Base-by-base conservation (phyloP, 64 coral and sea anemone species). In the Orbicella faveolata region DNA sequence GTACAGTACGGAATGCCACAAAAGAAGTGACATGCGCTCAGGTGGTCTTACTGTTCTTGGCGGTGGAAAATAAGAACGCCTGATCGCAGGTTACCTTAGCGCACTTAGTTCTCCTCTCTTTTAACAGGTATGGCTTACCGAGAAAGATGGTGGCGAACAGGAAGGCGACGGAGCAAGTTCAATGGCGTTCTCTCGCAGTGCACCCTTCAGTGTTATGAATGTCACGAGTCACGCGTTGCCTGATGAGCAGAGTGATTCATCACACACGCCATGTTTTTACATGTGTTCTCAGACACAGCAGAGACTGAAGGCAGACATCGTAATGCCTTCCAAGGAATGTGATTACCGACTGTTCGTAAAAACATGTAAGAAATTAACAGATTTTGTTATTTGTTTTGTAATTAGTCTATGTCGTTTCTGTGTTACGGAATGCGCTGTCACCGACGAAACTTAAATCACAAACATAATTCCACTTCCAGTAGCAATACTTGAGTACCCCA, bases 341-440 rank as follows among this genome's bases (percentile, higher is more conserved):
- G 85, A 88, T 63, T 88, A 39, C 48, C 85, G 85, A 30, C 36
- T 88, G 85, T 59, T 23, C 6, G 51, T 88, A 55, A 75, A 36
- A 88, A 88, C 68, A 75, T 75, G 85, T 88, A 75, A 88, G 85
- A 51, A 55, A n/a, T 69, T 21, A 21, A 67, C 18, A 20, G 3
- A 19, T 21, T 67, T 67, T 67, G 62, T 20, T 20, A 67, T 67
- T 67, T 67, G 19, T 19, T 67, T 16, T 67, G 1, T 57, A 57
- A 57, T 57, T 57, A 57, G 9, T 57, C 54, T 57, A 10, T 14
- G 54, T 57, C 54, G 54, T 57, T 57, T 14, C 54, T 10, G 9
- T 57, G 54, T 57, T 57, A 57, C 9, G 54, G 54, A 57, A 57
- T 14, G 54, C 54, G 9, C 7, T 57, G 9, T 57, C 54, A 57